A percentile compares a stretch with the other conserved stretches of the same genome.
phyloP scores from a whole-genome alignment of 1,140 invertebrate species.

The Drosophila obscura region DNA sequence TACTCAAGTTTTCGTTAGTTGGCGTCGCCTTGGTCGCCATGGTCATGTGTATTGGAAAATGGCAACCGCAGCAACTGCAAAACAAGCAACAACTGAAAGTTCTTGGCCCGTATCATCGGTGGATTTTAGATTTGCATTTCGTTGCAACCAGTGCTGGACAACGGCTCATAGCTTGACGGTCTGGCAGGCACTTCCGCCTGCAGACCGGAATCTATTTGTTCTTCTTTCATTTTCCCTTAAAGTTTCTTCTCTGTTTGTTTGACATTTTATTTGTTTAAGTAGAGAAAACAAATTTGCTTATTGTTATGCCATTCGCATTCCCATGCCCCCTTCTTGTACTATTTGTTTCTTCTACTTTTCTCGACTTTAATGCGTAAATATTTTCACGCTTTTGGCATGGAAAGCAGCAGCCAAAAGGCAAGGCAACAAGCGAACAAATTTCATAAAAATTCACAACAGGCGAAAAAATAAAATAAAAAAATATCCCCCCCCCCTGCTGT shows the following conservation, averaged over 20 bases:
- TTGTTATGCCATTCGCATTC: slow-evolving; percentile 48
- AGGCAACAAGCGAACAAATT: slow-evolving; percentile 17
- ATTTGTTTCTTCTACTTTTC: slow-evolving; percentile 28
- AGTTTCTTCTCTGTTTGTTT: neutral
- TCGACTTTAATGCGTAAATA: slow-evolving; percentile 62
- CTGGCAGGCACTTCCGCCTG: slow-evolving; percentile 54
- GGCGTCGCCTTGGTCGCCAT: slow-evolving; percentile 19
- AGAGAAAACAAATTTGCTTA: slow-evolving; percentile 44
- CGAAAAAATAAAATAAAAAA: neutral
- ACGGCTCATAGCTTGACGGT: slow-evolving; percentile 55
- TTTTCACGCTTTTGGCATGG: slow-evolving; percentile 57
- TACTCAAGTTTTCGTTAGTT: slow-evolving; percentile 68
- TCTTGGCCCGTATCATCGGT: slow-evolving; percentile 11
- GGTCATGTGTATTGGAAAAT: slow-evolving; percentile 64
- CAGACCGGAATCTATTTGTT: slow-evolving; percentile 23
- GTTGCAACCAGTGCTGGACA: slow-evolving; percentile 12
- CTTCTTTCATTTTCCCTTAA: slow-evolving; percentile 42
- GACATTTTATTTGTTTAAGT: slow-evolving; percentile 33
- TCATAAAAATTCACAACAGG: neutral
- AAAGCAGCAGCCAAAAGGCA: slow-evolving; percentile 25
- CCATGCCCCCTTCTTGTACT: neutral
- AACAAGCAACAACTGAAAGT: slow-evolving; percentile 10
- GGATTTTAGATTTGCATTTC: slow-evolving; percentile 52
- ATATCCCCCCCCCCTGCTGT: slow-evolving; percentile 8
- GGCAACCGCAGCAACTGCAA: slow-evolving; percentile 37